Conservation (phyloP, 1,140 invertebrate species). For the Homalodisca vitripennis region DNA sequence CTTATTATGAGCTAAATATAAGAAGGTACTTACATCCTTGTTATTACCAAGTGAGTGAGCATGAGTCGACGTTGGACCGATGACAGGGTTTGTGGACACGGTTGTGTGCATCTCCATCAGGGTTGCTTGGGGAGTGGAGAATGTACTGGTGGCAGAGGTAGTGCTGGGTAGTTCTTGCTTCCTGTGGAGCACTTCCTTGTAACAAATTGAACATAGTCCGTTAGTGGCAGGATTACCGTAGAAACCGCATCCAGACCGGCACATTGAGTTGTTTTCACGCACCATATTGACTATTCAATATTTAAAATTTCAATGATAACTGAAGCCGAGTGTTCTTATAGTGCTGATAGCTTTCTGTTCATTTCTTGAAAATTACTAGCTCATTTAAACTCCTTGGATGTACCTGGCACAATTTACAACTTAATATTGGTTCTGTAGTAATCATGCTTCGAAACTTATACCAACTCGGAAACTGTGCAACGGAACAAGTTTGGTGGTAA, state of each 20-base stretch:
- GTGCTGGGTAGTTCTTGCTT: too few relatives aligned
- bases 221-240: slow-evolving; percentile 96
- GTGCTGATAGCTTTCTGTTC: background rate
- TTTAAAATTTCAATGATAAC: background rate
- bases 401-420: too few relatives aligned
- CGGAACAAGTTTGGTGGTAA: too few relatives aligned
- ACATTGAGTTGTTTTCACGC: slow-evolving; percentile 92
- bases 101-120: slow-evolving; percentile 40
- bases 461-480: too few relatives aligned
- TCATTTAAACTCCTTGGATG: background rate
- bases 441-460: too few relatives aligned
- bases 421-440: too few relatives aligned
- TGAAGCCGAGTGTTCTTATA: too few relatives aligned
- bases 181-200: slow-evolving; percentile 95
- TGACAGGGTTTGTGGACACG: slow-evolving; percentile 45
- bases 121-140: too few relatives aligned
- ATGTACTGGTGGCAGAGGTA: too few relatives aligned
- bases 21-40: slow-evolving; percentile 47
- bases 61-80: slow-evolving; percentile 44
- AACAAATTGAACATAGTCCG: slow-evolving; percentile 97
- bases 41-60: slow-evolving; percentile 52
- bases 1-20: background rate
- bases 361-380: background rate
- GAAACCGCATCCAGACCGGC: slow-evolving; percentile 97
- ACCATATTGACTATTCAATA: slow-evolving; percentile 63